A percentile compares a stretch with the other conserved stretches of the same genome.
Evolutionary conservation across 2,888 invertebrate species (phyloP).

Genomic region (Copidosoma aretas): DNA sequence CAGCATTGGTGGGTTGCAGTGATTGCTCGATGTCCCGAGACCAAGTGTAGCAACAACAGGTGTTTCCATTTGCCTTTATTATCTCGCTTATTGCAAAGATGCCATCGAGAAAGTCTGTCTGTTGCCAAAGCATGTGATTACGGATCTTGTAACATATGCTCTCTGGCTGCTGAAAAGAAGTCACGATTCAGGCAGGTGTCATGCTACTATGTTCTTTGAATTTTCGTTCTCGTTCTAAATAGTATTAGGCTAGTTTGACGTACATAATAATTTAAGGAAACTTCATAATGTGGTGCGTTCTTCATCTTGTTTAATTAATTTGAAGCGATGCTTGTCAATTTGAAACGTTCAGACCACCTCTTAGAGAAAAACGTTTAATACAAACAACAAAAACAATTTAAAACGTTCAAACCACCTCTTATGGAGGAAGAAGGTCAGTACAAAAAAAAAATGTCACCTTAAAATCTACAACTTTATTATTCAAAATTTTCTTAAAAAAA

Average conservation of each 20-base stretch:
- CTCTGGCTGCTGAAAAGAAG: conserved; percentile 96
- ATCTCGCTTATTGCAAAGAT: conserved; percentile 95
- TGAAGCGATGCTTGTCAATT: no score
- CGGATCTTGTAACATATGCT: conserved; percentile 85
- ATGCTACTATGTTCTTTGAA: conserved; percentile 98
- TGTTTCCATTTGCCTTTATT: conserved; percentile 94
- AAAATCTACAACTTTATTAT: no score
- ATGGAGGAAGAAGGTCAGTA: no score
- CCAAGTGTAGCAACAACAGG: conserved; percentile 96
- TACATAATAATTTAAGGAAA: conserved; percentile 90
- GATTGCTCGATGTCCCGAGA: conserved; percentile 86
- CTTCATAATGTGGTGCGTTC: conserved; percentile 86
- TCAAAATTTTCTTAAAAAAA: no score
- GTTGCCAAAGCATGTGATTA: conserved; percentile 78
- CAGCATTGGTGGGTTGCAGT: conserved; percentile 83
- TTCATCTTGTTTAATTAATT: no score
- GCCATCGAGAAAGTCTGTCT: conserved; percentile 96
- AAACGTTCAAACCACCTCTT: no score
- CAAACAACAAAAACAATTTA: no score
- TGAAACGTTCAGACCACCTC: no score
- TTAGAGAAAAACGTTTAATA: no score
- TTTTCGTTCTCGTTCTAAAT: conserved; percentile 91
- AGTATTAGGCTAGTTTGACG: conserved; percentile 93
- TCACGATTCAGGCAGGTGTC: conserved; percentile 96
- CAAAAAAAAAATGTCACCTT: no score